A percentile compares a stretch with the other conserved stretches of the same genome.
These are phyloP conservation scores for Pholis gunnellus DNA, from an alignment of 2,113 vertebrate genomes.

Conservation along the genomic window DNA sequence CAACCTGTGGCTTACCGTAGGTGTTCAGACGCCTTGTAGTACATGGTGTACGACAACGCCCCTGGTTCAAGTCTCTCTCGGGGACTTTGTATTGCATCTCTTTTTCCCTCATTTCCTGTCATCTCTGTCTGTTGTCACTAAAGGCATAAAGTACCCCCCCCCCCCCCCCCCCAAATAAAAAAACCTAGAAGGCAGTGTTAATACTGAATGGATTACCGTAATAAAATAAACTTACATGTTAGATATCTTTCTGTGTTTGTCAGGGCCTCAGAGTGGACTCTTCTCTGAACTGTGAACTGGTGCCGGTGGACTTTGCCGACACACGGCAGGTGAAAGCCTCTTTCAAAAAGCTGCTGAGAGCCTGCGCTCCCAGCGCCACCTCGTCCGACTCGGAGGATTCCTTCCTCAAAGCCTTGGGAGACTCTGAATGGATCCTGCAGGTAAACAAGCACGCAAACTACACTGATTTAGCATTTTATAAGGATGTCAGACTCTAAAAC, in stretches of 20 bases:
- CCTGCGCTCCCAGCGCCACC: conserved; percentile 92
- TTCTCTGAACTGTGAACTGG: conserved; percentile 95
- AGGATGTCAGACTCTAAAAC: not conserved
- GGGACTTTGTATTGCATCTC: not conserved
- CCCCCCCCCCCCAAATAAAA: no score
- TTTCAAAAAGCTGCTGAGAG: conserved; percentile 96
- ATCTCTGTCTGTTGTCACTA: not conserved
- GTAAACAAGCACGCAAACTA: conserved; percentile 76
- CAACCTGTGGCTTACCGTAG: not conserved
- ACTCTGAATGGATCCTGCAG: conserved; percentile 97
- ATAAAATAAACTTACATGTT: not conserved
- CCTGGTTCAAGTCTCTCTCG: not conserved
- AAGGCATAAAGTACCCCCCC: no score
- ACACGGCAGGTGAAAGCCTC: conserved; percentile 93
- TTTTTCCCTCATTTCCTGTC: not conserved
- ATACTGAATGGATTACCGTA: not conserved
- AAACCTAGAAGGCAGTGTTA: no score
- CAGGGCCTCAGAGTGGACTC: conserved; percentile 95
- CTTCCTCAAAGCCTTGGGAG: conserved; percentile 93
- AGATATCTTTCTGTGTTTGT: conserved; percentile 20
- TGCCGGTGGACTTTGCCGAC: conserved; percentile 97
- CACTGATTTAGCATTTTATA: not conserved
- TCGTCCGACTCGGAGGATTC: conserved; percentile 90
- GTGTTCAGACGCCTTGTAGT: not conserved
- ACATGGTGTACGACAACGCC: not conserved